Evolutionary conservation across 2,797 vertebrate genomes (phyloP), one percentile per base, ranked within the genome.

Genomic region (Gadopsis bispinosus): DNA sequence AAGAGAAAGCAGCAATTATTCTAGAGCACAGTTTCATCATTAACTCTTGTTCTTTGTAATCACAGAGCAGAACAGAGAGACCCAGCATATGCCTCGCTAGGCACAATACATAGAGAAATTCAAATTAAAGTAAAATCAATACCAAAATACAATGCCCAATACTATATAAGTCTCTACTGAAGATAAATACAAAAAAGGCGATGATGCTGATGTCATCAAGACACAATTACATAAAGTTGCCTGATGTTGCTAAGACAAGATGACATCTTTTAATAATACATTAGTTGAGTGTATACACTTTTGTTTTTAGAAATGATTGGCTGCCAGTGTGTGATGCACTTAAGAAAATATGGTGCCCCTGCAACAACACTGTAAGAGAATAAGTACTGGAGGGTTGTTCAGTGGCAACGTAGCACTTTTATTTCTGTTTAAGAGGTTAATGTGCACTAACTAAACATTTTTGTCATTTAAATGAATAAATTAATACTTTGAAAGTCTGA

Each of bases 1-100:
- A 70, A 59, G 55, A 45, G 69, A 86, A 79, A 48, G 29, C 48
- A 54, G 55, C 35, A 66, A 31, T 83, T 72, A 77, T 58, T 65
- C 26, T 35, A 59, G 20, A 73, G n/a, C 8, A 62, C 7, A 1
- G 11, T 66, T 80, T 77, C 12, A 63, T 83, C 70, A 80, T 69
- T 69, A 67, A 73, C 55, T 37, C 31, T 62, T 61, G 16, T 48
- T 77, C 20, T 79, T 79, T 64, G 61, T 67, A 50, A 45, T 75
- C 29, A 53, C 39, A 53, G 53, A 65, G 50, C 53, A 58, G 35
- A 83, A 58, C 50, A 50, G 35, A 84, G 58, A 65, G 60, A 63
- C 33, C 35, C 51, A 48, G 68, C 60, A 68, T 50, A 59, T 13
- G 4, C 43, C 58, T 35, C 37, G 56, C 39, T n/a, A 9, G 70